phyloP scores from a whole-genome alignment of 2,113 vertebrate species.

The Malurus elegans region DNA sequence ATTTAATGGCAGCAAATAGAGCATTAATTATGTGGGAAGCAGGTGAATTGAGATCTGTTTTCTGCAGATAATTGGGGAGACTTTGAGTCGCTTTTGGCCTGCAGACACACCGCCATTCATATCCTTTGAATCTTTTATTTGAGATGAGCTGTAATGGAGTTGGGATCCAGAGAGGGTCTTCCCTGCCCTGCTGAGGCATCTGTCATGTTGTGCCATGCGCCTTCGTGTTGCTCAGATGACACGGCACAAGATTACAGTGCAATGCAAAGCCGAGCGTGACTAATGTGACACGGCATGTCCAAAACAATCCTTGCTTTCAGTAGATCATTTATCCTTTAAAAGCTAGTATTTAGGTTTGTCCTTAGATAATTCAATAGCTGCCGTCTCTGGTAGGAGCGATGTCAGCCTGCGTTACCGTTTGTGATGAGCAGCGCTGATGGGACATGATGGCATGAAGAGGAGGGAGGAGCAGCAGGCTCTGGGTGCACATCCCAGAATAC shows the following conservation, averaged over 20 bases:
- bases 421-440: conserved; percentile 39
- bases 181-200: conserved; percentile 55
- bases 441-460: conserved; percentile 55
- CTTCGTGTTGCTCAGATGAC: conserved; percentile 32
- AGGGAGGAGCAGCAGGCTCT: background rate
- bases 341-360: conserved; percentile 68
- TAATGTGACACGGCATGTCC: conserved; percentile 46
- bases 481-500: background rate
- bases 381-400: conserved; percentile 11
- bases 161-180: conserved; percentile 34
- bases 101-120: conserved; percentile 10
- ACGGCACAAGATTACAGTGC: conserved; percentile 5
- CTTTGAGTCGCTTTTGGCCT: conserved; percentile 24
- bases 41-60: conserved; percentile 17
- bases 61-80: conserved; percentile 25
- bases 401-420: conserved; percentile 70
- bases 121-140: conserved; percentile 55
- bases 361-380: conserved; percentile 71
- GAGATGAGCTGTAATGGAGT: conserved; percentile 33
- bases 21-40: conserved; percentile 27
- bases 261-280: conserved; percentile 43
- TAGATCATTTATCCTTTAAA: conserved; percentile 69
- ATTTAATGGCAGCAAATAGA: conserved; percentile 7
- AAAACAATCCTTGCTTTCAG: conserved; percentile 63
- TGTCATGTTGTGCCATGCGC: conserved; percentile 6